Evolutionary conservation across 2,797 vertebrate species (phyloP).

Genomic region (Alca torda): DNA sequence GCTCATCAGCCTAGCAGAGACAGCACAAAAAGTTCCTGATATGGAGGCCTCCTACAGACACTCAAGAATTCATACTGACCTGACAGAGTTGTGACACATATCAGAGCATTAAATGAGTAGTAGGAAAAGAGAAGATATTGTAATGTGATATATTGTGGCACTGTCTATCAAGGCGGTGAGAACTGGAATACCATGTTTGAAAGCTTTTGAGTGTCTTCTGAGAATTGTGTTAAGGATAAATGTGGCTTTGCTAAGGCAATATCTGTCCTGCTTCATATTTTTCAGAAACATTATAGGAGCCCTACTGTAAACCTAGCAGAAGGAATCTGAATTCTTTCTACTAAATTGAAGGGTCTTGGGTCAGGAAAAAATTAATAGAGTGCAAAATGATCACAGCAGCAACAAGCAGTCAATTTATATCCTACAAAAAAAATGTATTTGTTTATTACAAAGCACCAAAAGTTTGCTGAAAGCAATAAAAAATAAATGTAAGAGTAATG

Average conservation of each 20-base stretch:
- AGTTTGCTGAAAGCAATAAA: background rate
- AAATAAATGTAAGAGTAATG: background rate
- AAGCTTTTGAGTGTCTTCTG: background rate
- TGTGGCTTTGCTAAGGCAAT: background rate
- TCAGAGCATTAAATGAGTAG: background rate
- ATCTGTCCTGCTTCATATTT: background rate
- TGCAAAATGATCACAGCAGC: background rate
- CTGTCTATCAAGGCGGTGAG: background rate
- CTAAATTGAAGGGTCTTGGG: background rate
- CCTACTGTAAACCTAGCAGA: background rate
- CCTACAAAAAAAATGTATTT: background rate
- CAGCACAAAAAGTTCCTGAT: background rate
- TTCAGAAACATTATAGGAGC: background rate
- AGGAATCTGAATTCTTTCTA: background rate
- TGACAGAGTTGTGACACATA: background rate
- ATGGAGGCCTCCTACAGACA: background rate
- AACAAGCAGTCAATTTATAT: background rate
- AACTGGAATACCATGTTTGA: background rate
- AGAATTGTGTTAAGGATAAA: background rate
- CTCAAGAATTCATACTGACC: background rate
- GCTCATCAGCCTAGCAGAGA: background rate
- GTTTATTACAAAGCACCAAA: background rate
- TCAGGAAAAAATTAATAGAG: background rate
- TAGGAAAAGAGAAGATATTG: background rate
- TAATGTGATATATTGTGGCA: background rate